A percentile compares a stretch with the other conserved stretches of the same genome.
These are phyloP conservation scores for Phyllotreta cruciferae DNA, from an alignment of 2,888 invertebrate genomes.

Conservation along the genomic window DNA sequence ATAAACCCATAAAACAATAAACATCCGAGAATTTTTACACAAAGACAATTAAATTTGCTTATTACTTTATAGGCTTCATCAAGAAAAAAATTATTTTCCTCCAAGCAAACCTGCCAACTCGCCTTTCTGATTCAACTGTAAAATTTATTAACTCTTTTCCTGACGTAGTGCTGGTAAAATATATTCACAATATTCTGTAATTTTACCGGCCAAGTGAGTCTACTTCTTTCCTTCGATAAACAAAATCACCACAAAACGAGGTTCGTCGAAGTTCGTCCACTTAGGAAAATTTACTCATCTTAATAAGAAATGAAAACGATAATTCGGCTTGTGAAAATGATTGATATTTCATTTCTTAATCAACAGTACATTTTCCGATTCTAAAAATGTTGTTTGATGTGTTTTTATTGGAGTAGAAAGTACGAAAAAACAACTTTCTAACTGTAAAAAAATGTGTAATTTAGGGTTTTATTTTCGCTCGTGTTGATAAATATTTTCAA, in stretches of 20 bases:
- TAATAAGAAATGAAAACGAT: slow-evolving; percentile 7
- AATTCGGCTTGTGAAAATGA: background rate
- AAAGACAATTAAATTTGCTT: slow-evolving; percentile 11
- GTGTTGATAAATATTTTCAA: too few species aligned
- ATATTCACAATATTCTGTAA: slow-evolving; percentile 20
- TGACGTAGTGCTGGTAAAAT: slow-evolving; percentile 26
- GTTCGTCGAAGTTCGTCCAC: background rate
- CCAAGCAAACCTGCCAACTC: slow-evolving; percentile 1
- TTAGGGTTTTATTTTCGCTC: too few species aligned
- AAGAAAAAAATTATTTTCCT: slow-evolving; percentile 27
- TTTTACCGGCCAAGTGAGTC: slow-evolving; percentile 31
- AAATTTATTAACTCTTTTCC: slow-evolving; percentile 23
- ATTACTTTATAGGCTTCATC: slow-evolving; percentile 22
- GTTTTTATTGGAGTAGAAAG: too few species aligned
- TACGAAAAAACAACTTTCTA: too few species aligned
- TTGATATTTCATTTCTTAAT: slow-evolving; percentile 15
- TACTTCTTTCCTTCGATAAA: slow-evolving; percentile 22
- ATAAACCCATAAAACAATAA: slow-evolving; percentile 28
- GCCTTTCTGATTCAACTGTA: background rate
- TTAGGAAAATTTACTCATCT: slow-evolving; percentile 10
- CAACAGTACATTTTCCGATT: slow-evolving; percentile 11
- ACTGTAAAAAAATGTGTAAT: too few species aligned
- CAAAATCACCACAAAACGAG: slow-evolving; percentile 7
- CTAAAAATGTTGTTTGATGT: background rate
- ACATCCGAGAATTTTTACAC: slow-evolving; percentile 20